phyloP scores from a whole-genome alignment of 2,888 invertebrate genomes.

The Pandemis cinnamomeana region DNA sequence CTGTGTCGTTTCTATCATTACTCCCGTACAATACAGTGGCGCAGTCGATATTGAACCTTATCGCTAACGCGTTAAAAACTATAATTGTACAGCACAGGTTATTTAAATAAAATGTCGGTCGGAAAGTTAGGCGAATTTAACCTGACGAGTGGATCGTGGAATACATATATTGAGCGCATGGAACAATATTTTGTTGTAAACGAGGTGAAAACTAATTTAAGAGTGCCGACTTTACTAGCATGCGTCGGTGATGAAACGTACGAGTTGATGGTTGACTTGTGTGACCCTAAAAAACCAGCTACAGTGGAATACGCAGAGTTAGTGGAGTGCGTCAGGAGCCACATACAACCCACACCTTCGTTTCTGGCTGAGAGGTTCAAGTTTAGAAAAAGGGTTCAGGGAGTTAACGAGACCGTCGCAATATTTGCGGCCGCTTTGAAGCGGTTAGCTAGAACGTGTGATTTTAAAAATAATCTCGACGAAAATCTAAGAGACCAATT shows the following conservation, averaged over 20 bases:
- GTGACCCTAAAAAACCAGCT: slow-evolving; percentile 11
- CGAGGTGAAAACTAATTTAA: too few species aligned
- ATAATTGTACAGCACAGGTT: too few species aligned
- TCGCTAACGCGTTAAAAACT: too few species aligned
- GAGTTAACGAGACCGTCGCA: slow-evolving; percentile 9
- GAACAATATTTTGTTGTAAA: too few species aligned
- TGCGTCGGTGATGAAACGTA: slow-evolving; percentile 9
- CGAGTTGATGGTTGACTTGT: slow-evolving; percentile 18
- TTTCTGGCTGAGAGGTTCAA: slow-evolving; percentile 9
- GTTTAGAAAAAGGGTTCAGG: slow-evolving; percentile 2
- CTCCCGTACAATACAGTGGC: too few species aligned
- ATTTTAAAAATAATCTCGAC: not conserved
- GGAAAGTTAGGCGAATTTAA: too few species aligned
- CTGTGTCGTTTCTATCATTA: too few species aligned
- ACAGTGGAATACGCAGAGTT: not conserved
- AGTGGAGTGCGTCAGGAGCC: not conserved
- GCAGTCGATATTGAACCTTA: too few species aligned
- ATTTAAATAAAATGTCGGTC: too few species aligned
- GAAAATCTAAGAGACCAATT: slow-evolving; percentile 30
- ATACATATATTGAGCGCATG: too few species aligned
- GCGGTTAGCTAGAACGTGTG: slow-evolving; percentile 3
- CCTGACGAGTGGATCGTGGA: too few species aligned
- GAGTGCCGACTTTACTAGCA: too few species aligned
- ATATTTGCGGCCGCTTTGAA: slow-evolving; percentile 16
- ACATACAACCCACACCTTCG: slow-evolving; percentile 19